These are phyloP conservation scores for Perca fluviatilis DNA, from an alignment of 2,113 vertebrate species.

Conservation along the genomic window DNA sequence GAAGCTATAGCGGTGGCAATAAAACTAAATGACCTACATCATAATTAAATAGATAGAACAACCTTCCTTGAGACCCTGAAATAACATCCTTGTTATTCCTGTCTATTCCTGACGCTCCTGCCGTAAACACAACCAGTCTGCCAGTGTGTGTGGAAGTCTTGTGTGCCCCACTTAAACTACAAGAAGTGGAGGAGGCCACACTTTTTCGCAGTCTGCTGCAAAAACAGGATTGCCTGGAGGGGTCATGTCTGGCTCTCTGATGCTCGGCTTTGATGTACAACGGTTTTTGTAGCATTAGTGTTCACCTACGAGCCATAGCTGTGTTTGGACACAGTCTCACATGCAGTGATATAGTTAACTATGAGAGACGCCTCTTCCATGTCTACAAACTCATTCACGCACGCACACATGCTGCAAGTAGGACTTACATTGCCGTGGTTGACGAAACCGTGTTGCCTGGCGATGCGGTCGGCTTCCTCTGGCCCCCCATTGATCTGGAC, in stretches of 20 bases:
- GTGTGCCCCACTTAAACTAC: constrained; percentile 41
- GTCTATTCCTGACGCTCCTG: constrained; percentile 38
- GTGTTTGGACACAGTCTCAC: neutral
- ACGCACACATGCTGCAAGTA: neutral
- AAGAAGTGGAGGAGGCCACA: constrained; percentile 34
- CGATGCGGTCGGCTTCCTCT: constrained; percentile 87
- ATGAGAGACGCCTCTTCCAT: neutral
- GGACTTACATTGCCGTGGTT: constrained; percentile 91
- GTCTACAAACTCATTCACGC: neutral
- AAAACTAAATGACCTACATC: constrained; percentile 35
- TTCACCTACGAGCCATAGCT: neutral
- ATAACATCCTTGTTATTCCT: constrained; percentile 42
- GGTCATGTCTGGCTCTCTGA: constrained; percentile 42
- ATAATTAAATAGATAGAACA: constrained; percentile 41
- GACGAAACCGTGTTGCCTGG: constrained; percentile 92
- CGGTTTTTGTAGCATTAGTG: constrained; percentile 4
- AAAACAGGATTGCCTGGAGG: constrained; percentile 45
- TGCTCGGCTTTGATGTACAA: constrained; percentile 46
- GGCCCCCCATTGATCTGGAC: constrained; percentile 89
- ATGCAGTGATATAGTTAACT: neutral
- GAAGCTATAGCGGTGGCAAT: constrained; percentile 15
- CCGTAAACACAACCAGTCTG: constrained; percentile 40
- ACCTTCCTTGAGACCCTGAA: constrained; percentile 29
- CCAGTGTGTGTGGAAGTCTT: constrained; percentile 34
- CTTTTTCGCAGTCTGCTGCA: constrained; percentile 37